phyloP scores from a whole-genome alignment of 2,888 invertebrate genomes.

The Ptychoptera contaminata region DNA sequence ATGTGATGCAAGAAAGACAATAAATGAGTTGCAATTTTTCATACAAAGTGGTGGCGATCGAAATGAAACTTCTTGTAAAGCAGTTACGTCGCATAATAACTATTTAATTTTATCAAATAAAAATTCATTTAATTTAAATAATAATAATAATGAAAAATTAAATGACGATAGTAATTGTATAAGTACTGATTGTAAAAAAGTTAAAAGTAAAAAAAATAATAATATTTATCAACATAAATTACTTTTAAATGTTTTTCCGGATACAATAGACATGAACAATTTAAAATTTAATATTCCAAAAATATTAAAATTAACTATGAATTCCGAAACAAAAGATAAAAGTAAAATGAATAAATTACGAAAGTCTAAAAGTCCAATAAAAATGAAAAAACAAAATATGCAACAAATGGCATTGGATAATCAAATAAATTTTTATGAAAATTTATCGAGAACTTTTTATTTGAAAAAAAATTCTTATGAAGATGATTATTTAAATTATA shows the following conservation, averaged over 20 bases:
- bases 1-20: conserved; percentile 55
- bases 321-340: conserved; percentile 17
- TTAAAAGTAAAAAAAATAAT: too few species aligned
- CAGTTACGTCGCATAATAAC: background rate
- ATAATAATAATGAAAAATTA: background rate
- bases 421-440: conserved; percentile 31
- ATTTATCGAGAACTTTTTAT: conserved; percentile 25
- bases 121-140: too few species aligned
- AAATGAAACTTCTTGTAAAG: background rate
- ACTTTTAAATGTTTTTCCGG: too few species aligned
- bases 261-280: too few species aligned
- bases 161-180: background rate
- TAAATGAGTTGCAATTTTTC: conserved; percentile 59
- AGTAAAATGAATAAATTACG: conserved; percentile 21
- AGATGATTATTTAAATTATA: conserved; percentile 19
- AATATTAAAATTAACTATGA: conserved; percentile 10
- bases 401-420: conserved; percentile 27
- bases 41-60: conserved; percentile 36
- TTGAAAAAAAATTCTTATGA: conserved; percentile 12
- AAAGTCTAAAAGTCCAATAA: conserved; percentile 22
- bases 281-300: too few species aligned
- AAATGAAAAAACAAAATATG: conserved; percentile 16
- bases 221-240: too few species aligned
- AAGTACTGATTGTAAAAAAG: background rate
- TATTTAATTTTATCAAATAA: too few species aligned